Conservation (phyloP, 2,797 vertebrate genomes). For the Hoplostethus mediterraneus region DNA sequence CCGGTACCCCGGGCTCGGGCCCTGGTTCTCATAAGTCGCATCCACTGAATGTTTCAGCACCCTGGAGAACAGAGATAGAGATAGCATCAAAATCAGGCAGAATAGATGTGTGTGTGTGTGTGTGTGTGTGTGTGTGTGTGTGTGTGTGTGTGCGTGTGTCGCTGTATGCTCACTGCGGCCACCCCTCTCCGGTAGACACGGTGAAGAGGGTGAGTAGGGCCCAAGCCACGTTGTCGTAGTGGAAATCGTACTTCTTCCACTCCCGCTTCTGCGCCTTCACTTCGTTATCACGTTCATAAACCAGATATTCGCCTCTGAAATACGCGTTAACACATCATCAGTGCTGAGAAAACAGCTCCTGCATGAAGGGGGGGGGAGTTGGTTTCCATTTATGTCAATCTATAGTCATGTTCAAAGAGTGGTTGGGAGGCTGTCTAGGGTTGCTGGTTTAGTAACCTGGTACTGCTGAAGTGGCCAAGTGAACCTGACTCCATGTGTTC, state of each 20-base stretch:
- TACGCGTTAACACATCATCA: slow-evolving; percentile 16
- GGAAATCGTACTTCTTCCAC: slow-evolving; percentile 98
- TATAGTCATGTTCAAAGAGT: no score
- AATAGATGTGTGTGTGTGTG: neutral
- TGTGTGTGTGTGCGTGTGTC: neutral
- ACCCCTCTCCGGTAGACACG: slow-evolving; percentile 97
- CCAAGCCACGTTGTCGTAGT: slow-evolving; percentile 99
- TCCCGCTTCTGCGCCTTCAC: slow-evolving; percentile 95
- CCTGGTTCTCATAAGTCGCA: slow-evolving; percentile 97
- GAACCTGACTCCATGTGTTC: no score
- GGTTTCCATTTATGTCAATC: no score
- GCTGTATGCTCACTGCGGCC: slow-evolving; percentile 92
- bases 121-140: neutral
- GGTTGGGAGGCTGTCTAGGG: no score
- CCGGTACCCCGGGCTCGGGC: slow-evolving; percentile 97
- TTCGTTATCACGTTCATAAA: slow-evolving; percentile 94
- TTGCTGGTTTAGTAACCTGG: no score
- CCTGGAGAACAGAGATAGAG: slow-evolving; percentile 68
- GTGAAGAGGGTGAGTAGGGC: slow-evolving; percentile 98
- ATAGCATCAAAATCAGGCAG: slow-evolving; percentile 64
- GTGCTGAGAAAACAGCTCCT: neutral
- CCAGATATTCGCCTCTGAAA: slow-evolving; percentile 93
- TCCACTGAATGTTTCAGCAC: slow-evolving; percentile 98
- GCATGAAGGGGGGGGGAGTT: neutral
- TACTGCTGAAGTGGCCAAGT: no score